Evolutionary conservation across 1,140 invertebrate genomes (phyloP).

Genomic region (Euwallacea fornicatus): DNA sequence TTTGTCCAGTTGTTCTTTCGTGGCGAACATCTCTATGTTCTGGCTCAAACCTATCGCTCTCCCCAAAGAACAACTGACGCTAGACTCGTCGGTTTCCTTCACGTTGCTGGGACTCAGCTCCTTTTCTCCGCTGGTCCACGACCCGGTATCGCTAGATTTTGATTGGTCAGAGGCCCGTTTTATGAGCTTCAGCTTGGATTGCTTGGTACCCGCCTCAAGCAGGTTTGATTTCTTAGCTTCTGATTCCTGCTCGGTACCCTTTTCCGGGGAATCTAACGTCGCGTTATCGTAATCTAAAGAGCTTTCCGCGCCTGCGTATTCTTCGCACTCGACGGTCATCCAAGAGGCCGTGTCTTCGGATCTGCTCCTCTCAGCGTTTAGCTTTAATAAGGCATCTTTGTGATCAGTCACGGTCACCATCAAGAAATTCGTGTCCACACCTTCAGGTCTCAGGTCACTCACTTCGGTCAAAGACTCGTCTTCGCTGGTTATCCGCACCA

Average conservation of each 20-base stretch:
- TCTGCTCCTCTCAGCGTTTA: conserved; percentile 56
- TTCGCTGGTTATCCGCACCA: conserved; percentile 60
- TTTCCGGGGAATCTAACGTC: conserved; percentile 50
- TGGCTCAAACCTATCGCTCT: conserved; percentile 74
- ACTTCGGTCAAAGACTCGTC: conserved; percentile 67
- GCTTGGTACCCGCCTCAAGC: conserved; percentile 55
- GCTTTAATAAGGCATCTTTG: conserved; percentile 53
- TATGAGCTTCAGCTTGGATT: conserved; percentile 53
- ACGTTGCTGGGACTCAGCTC: conserved; percentile 56
- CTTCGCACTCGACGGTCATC: conserved; percentile 65
- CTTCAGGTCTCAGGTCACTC: conserved; percentile 58
- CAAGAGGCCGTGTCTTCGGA: conserved; percentile 66
- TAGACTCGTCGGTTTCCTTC: conserved; percentile 74
- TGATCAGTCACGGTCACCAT: conserved; percentile 50
- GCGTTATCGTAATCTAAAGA: conserved; percentile 54
- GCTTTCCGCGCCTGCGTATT: conserved; percentile 59
- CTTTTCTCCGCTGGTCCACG: conserved; percentile 58
- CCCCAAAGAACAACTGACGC: conserved; percentile 76
- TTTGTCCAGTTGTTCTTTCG: conserved; percentile 49
- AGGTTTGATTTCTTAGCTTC: conserved; percentile 50
- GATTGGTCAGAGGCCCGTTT: conserved; percentile 66
- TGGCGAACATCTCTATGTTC: conserved; percentile 62
- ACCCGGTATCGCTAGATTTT: conserved; percentile 65
- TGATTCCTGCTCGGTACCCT: conserved; percentile 48
- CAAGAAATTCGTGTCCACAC: conserved; percentile 44